Base-by-base conservation (phyloP, 1,140 invertebrate species). In the Trichogramma pretiosum region DNA sequence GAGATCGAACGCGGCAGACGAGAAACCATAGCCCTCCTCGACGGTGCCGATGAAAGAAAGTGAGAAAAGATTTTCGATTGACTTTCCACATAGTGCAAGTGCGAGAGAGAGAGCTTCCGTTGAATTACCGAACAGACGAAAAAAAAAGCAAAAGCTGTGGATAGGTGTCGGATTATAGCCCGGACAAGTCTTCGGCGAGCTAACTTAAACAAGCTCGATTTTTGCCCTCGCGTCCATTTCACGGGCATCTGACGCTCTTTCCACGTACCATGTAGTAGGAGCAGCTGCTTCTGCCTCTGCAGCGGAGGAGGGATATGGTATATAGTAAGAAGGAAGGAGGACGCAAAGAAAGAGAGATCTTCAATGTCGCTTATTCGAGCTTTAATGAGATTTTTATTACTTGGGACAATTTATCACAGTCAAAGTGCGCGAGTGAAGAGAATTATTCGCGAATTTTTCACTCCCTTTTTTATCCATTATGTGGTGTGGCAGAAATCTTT, bases 301-400 rank as follows among this genome's bases (percentile, higher is more conserved):
- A 18, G 14, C 13, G 34, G 14, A 7, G 10, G 14, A 10, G 34
- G 19, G 10, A 14, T n/a, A n/a, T n/a, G n/a, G n/a, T n/a, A n/a
- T n/a, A n/a, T n/a, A n/a, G n/a, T 32, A 26, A 21, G 13, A n/a
- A 22, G 14, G 11, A 7, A 19, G 21, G 39, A 37, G 13, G 26
- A 32, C n/a, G 26, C 16, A 42, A 28, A 19, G 26, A 4, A 5
- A n/a, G 17, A 37, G 41, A 40, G 30, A 46, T 46, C 49, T 18
- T 35, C 49, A 21, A 23, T 50, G 49, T 51, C 49, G 49, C 45
- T 51, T 46, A 51, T 51, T 46, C 32, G 38, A 41, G 49, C 43
- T 46, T 51, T 51, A 51, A 51, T 51, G 43, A 51, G 49, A 51
- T 51, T 51, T 51, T 51, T 46, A 51, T 51, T 51, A 38, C 49